A percentile compares a stretch with the other conserved stretches of the same genome.
Conservation (phyloP, 2,113 vertebrate genomes). For the Eretmochelys imbricata region DNA sequence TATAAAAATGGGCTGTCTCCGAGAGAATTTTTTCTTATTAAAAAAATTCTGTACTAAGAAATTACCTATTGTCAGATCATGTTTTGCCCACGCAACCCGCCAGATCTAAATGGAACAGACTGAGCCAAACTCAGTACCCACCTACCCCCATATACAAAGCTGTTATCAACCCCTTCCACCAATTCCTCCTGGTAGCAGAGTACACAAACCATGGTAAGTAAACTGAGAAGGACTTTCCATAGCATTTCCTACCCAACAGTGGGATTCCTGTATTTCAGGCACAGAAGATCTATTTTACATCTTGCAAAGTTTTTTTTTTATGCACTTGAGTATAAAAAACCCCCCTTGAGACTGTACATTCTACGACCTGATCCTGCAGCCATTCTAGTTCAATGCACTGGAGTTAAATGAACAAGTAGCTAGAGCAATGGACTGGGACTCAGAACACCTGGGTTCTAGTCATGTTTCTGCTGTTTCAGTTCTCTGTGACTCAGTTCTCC, state of each 20-base stretch:
- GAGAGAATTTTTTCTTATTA: not conserved
- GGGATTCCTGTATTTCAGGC: not conserved
- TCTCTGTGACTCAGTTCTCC: not conserved
- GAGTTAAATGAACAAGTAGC: not conserved
- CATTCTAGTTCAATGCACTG: slow-evolving; percentile 40
- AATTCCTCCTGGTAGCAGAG: not conserved
- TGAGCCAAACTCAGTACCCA: not conserved
- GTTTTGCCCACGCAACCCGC: not conserved
- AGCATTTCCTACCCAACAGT: fast-evolving
- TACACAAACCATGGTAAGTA: not conserved
- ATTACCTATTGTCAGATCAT: not conserved
- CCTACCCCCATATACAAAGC: not conserved
- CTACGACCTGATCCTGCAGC: not conserved
- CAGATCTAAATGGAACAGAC: not conserved
- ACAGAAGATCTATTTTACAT: not conserved
- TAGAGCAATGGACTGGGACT: not conserved
- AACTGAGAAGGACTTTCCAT: not conserved
- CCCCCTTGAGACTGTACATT: fast-evolving
- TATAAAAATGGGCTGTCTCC: slow-evolving; percentile 58
- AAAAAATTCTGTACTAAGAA: slow-evolving; percentile 13
- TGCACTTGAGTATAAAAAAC: not conserved
- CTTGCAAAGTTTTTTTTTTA: not conserved
- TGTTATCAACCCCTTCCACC: too few species aligned
- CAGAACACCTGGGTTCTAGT: not conserved
- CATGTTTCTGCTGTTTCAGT: not conserved